phyloP scores from a whole-genome alignment of 2,797 vertebrate species.

The Apogon hyalosoma region DNA sequence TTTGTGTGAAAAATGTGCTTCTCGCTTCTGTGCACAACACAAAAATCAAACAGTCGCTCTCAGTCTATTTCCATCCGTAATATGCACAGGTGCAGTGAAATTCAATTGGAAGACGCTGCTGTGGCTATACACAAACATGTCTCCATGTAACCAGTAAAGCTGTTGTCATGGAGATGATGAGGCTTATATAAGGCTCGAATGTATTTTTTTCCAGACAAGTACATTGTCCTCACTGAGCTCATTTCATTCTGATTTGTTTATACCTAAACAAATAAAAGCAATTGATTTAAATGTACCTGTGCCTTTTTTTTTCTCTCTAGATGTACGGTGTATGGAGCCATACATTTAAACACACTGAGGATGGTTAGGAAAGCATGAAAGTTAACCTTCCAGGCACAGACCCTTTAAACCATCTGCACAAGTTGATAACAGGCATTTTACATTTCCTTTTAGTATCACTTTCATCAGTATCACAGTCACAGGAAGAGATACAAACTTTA shows the following conservation, averaged over 20 bases:
- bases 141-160: constrained; percentile 93
- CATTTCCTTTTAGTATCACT: constrained; percentile 49
- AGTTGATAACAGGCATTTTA: constrained; percentile 53
- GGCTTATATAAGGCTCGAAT: constrained; percentile 90
- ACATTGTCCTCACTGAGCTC: constrained; percentile 76
- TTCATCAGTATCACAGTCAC: constrained; percentile 54
- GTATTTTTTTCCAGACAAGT: constrained; percentile 83
- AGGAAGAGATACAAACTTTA: constrained; percentile 27
- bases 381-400: constrained; percentile 51
- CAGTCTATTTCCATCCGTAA: constrained; percentile 80
- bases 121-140: constrained; percentile 90
- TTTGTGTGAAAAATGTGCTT: constrained; percentile 1
- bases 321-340: constrained; percentile 46
- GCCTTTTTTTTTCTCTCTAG: constrained; percentile 50
- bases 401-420: constrained; percentile 55
- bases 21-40: constrained; percentile 11
- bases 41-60: constrained; percentile 50
- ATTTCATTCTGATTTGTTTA: constrained; percentile 81
- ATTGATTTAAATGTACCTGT: constrained; percentile 61
- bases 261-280: constrained; percentile 61
- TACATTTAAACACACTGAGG: constrained; percentile 11
- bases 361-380: constrained; percentile 51
- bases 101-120: constrained; percentile 87
- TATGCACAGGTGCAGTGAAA: constrained; percentile 88
- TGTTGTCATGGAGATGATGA: constrained; percentile 94